Conservation (phyloP, 2,888 invertebrate genomes). For the Tenthredo notha region DNA sequence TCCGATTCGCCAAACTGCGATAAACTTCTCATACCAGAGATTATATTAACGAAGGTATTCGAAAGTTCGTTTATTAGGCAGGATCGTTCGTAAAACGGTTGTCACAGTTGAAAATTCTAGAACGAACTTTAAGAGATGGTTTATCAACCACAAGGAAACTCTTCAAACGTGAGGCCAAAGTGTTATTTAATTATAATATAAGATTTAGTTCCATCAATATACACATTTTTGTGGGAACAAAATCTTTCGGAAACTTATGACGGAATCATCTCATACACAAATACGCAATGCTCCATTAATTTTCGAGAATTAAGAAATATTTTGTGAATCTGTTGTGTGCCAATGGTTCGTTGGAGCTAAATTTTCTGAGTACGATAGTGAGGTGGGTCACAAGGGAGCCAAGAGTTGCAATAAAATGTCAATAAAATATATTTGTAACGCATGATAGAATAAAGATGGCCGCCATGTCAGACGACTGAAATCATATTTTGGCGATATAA, state of each 20-base stretch:
- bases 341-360: background rate
- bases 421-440: too few relatives aligned
- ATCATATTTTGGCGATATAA: background rate
- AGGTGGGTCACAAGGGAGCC: too few relatives aligned
- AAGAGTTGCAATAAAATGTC: too few relatives aligned
- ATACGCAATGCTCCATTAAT: too few relatives aligned
- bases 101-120: background rate
- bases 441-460: background rate
- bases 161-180: background rate
- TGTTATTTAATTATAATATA: background rate
- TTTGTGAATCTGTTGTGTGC: background rate
- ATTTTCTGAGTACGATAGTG: background rate
- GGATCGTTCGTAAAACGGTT: background rate
- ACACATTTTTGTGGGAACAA: background rate
- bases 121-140: background rate
- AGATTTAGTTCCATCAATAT: background rate
- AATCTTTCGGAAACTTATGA: background rate
- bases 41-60: background rate
- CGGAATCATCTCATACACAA: too few relatives aligned
- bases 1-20: background rate
- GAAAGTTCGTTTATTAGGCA: background rate
- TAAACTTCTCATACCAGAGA: background rate
- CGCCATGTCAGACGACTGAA: background rate
- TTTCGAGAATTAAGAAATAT: background rate
- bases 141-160: background rate